Evolutionary conservation across 2,888 invertebrate species (phyloP).

Genomic region (Hyppa rectilinea): DNA sequence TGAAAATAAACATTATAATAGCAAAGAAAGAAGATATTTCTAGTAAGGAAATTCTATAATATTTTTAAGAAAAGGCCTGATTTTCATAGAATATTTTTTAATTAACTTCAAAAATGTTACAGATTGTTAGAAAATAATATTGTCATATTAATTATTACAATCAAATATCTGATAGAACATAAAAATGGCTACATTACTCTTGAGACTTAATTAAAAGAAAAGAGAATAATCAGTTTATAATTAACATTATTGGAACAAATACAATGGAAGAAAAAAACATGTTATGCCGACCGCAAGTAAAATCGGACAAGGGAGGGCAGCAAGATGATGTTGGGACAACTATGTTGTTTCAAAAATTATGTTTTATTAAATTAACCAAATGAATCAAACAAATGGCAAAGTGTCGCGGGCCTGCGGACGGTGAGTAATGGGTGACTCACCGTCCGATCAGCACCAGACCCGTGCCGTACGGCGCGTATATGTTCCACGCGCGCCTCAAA

Average conservation of each 20-base stretch:
- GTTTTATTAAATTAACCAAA: background rate
- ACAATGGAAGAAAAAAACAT: background rate
- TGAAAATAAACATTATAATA: conserved; percentile 26
- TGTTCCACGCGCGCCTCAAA: too few species aligned
- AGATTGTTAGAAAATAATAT: conserved; percentile 5
- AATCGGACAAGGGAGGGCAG: background rate
- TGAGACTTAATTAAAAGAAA: conserved; percentile 10
- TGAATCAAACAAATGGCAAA: conserved; percentile 12
- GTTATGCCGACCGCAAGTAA: too few species aligned
- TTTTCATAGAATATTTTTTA: conserved; percentile 11
- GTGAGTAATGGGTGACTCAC: too few species aligned
- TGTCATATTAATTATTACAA: conserved; percentile 14
- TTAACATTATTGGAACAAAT: conserved; percentile 2
- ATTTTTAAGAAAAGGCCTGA: conserved; percentile 16
- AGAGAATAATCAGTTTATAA: conserved; percentile 16
- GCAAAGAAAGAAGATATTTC: conserved; percentile 22
- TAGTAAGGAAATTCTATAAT: conserved; percentile 25
- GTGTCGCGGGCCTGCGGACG: too few species aligned
- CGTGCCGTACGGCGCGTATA: too few species aligned
- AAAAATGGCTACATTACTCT: conserved; percentile 11
- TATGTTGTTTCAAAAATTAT: conserved; percentile 1
- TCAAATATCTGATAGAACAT: conserved; percentile 7
- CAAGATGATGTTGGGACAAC: background rate
- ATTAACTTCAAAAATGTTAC: conserved; percentile 8
- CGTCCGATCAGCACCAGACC: too few species aligned